phyloP scores from a whole-genome alignment of 2,113 vertebrate species.

The Stigmatopora nigra region DNA sequence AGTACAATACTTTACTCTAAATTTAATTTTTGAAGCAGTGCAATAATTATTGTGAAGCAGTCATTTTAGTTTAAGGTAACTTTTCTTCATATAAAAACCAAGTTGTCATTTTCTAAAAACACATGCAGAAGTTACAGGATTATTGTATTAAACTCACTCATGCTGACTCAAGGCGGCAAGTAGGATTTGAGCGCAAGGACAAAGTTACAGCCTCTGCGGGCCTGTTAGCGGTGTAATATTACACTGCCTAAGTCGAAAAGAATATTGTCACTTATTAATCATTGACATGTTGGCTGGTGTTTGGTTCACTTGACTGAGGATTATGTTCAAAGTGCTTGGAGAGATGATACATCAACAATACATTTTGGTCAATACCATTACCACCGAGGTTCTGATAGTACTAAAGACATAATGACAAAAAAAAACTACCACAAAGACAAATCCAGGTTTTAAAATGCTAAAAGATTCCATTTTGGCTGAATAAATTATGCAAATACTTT shows the following conservation, averaged over 20 bases:
- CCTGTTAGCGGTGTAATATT: conserved; percentile 47
- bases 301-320: conserved; percentile 49
- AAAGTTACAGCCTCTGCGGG: conserved; percentile 44
- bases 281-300: conserved; percentile 64
- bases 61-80: conserved; percentile 9
- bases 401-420: neutral
- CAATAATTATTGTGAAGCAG: conserved; percentile 25
- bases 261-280: conserved; percentile 66
- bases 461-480: neutral
- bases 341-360: conserved; percentile 26
- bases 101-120: conserved; percentile 1
- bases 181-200: conserved; percentile 44
- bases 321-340: conserved; percentile 47
- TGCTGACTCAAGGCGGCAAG: conserved; percentile 27
- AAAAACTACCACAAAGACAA: neutral
- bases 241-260: conserved; percentile 41
- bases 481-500: neutral
- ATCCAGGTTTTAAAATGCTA: neutral
- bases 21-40: neutral
- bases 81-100: conserved; percentile 1
- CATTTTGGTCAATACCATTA: conserved; percentile 31
- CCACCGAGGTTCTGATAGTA: conserved; percentile 4
- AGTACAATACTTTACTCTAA: neutral
- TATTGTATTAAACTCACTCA: conserved; percentile 8
- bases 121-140: conserved; percentile 21